Evolutionary conservation across 1,140 invertebrate species (phyloP).

Genomic region (Samia ricini): DNA sequence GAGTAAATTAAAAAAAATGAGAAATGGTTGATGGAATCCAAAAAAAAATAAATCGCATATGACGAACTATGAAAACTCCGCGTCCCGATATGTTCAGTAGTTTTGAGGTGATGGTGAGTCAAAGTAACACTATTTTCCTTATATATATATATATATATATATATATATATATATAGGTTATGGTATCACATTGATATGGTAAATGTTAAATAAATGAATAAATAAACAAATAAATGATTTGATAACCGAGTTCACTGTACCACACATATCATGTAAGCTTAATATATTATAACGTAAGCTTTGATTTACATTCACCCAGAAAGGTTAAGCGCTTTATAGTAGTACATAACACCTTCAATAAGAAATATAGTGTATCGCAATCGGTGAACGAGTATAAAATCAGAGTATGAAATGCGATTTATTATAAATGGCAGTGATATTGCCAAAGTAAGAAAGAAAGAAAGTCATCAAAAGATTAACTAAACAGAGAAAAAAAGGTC

Average conservation of each 20-base stretch:
- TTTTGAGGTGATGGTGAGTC: too few relatives aligned
- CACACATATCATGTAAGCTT: not conserved
- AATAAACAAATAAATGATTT: not conserved
- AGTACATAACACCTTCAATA: constrained; percentile 8
- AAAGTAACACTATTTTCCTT: too few relatives aligned
- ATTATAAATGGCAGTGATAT: not conserved
- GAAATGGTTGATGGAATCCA: too few relatives aligned
- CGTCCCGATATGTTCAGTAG: too few relatives aligned
- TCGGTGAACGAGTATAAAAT: not conserved
- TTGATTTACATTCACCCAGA: constrained; percentile 8
- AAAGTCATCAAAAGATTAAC: too few relatives aligned
- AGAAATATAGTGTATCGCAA: constrained; percentile 11
- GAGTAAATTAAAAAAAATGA: too few relatives aligned
- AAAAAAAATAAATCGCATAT: too few relatives aligned
- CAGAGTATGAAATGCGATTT: not conserved
- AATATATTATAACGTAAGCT: not conserved
- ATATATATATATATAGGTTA: too few relatives aligned
- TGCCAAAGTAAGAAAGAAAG: not conserved
- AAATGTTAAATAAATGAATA: not conserved
- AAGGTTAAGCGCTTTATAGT: constrained; percentile 9
- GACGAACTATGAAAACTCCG: too few relatives aligned
- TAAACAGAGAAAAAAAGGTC: too few relatives aligned
- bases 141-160: too few relatives aligned
- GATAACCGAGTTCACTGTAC: not conserved
- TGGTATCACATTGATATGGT: too few relatives aligned